Conservation (phyloP, 2,113 vertebrate species). For the Thymallus thymallus region DNA sequence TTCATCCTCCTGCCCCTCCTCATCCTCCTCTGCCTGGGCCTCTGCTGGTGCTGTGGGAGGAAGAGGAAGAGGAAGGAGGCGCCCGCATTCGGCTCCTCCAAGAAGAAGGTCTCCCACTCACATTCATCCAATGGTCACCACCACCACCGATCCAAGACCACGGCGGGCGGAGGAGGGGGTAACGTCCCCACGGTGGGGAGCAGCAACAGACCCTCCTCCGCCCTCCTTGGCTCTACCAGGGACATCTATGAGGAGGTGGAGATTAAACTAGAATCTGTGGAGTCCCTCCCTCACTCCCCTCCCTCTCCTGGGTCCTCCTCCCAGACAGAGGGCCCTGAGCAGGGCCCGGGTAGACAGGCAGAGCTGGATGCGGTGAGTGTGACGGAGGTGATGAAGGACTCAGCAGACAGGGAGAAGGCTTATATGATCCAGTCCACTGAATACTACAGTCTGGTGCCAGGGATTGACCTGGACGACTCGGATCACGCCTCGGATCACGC, state of each 20-base stretch:
- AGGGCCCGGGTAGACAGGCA: slow-evolving; percentile 39
- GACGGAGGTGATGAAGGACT: slow-evolving; percentile 87
- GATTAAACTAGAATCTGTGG: slow-evolving; percentile 73
- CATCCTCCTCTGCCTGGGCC: slow-evolving; percentile 63
- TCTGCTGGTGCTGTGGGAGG: slow-evolving; percentile 82
- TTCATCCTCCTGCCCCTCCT: slow-evolving; percentile 80
- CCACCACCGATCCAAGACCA: slow-evolving; percentile 58
- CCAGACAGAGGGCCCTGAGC: slow-evolving; percentile 17
- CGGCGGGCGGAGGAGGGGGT: neutral
- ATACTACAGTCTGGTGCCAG: slow-evolving; percentile 88
- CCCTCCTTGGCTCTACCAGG: slow-evolving; percentile 70
- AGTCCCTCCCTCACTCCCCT: slow-evolving; percentile 54
- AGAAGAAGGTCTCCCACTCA: slow-evolving; percentile 46
- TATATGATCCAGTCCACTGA: slow-evolving; percentile 84
- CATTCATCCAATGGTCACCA: slow-evolving; percentile 52
- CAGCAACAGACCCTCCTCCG: slow-evolving; percentile 50
- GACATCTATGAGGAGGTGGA: slow-evolving; percentile 87
- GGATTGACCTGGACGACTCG: slow-evolving; percentile 83
- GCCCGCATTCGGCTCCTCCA: slow-evolving; percentile 47
- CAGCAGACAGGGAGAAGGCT: slow-evolving; percentile 81
- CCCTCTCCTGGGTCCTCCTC: slow-evolving; percentile 11
- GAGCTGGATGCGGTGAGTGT: slow-evolving; percentile 81
- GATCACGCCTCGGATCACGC: slow-evolving; percentile 65
- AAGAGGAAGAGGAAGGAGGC: slow-evolving; percentile 72
- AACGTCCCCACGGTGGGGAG: slow-evolving; percentile 1